A percentile compares a stretch with the other conserved stretches of the same genome.
Evolutionary conservation across 2,113 vertebrate species (phyloP).

Genomic region (Rhizomys pruinosus): DNA sequence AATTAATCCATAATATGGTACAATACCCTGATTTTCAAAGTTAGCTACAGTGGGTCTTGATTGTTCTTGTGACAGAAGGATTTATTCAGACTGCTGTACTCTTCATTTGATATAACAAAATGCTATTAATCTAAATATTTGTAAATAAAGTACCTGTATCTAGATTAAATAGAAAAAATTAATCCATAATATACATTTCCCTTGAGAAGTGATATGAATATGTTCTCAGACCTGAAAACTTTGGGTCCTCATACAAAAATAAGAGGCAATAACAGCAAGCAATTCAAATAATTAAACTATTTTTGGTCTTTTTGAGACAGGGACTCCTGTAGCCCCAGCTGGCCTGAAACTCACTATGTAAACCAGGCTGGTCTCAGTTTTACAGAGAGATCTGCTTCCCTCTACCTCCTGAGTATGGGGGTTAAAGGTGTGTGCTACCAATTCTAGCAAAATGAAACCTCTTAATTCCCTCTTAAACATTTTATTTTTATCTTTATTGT

Average conservation of each 20-base stretch:
- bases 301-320: too few species aligned
- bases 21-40: constrained; percentile 82
- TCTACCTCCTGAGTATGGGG: too few species aligned
- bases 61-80: constrained; percentile 88
- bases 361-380: too few species aligned
- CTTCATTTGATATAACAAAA: constrained; percentile 91
- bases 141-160: constrained; percentile 96
- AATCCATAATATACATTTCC: too few species aligned
- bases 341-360: too few species aligned
- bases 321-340: too few species aligned
- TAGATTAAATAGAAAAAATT: constrained; percentile 86
- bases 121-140: constrained; percentile 95
- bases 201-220: background rate
- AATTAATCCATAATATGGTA: constrained; percentile 69
- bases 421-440: too few species aligned
- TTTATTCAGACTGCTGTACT: constrained; percentile 90
- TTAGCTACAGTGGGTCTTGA: constrained; percentile 84
- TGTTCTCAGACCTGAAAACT: background rate
- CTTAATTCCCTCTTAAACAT: background rate
- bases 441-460: too few species aligned
- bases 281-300: background rate
- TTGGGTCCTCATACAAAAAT: background rate
- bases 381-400: too few species aligned
- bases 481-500: background rate
- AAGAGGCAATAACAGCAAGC: background rate